Conservation (phyloP, 2,797 vertebrate species). For the Semaprochilodus insignis region DNA sequence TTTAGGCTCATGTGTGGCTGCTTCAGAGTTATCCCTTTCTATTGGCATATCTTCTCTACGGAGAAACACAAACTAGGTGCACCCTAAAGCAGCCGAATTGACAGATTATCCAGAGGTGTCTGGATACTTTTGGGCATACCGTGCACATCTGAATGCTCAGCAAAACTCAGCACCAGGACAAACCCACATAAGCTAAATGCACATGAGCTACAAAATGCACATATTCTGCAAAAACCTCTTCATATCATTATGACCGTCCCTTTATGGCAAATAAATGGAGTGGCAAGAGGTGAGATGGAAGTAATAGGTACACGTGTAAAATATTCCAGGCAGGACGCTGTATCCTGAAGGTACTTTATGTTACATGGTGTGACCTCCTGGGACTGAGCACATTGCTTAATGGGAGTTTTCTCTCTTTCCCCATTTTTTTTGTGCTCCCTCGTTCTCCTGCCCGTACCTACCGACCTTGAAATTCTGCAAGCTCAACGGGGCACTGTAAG, state of each 20-base stretch:
- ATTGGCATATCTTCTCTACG: no score
- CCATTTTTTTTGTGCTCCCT: neutral
- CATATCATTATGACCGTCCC: neutral
- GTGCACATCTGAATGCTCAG: neutral
- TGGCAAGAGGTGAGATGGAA: constrained; percentile 5
- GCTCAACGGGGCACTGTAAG: constrained; percentile 36
- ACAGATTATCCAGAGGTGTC: no score
- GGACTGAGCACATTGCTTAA: constrained; percentile 16
- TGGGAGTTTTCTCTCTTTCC: constrained; percentile 24
- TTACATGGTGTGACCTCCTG: constrained; percentile 25
- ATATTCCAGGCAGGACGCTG: neutral
- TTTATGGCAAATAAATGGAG: neutral
- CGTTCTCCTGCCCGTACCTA: constrained; percentile 11
- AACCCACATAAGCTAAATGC: neutral
- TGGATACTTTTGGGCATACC: neutral
- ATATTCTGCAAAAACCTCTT: neutral
- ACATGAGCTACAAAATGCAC: neutral
- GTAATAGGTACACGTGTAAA: constrained; percentile 29
- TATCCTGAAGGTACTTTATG: constrained; percentile 25
- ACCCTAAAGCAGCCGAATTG: no score
- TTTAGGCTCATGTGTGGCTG: no score
- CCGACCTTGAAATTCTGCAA: constrained; percentile 55
- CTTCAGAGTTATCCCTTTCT: no score
- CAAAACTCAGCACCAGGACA: neutral
- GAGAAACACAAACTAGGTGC: no score